phyloP scores from a whole-genome alignment of 2,797 vertebrate genomes.

The Helarctos malayanus region DNA sequence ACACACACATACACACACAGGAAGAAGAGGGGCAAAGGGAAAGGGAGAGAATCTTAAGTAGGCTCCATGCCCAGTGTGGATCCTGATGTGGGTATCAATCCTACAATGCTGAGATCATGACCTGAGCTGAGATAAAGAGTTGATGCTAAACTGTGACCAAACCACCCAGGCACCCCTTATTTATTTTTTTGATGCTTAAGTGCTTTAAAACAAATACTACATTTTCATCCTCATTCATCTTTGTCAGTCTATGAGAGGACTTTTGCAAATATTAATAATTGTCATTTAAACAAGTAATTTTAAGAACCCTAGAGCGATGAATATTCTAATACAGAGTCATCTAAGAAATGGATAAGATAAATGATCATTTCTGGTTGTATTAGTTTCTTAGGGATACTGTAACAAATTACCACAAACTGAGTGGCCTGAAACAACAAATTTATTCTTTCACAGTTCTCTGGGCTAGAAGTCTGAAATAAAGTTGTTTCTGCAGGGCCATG shows the following conservation, averaged over 20 bases:
- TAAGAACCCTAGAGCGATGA: background rate
- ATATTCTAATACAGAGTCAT: constrained; percentile 40
- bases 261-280: constrained; percentile 49
- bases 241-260: background rate
- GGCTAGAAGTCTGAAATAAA: background rate
- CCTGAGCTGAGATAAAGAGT: too few species aligned
- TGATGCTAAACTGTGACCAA: too few species aligned
- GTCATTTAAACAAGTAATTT: constrained; percentile 56
- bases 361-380: constrained; percentile 25
- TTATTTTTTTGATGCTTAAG: background rate
- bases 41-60: too few species aligned
- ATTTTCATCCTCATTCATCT: constrained; percentile 35
- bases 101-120: too few species aligned
- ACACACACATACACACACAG: too few species aligned
- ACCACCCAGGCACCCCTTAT: too few species aligned
- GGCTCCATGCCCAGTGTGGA: too few species aligned
- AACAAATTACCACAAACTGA: background rate
- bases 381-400: constrained; percentile 23
- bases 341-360: constrained; percentile 54
- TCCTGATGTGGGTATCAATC: too few species aligned
- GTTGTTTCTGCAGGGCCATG: background rate
- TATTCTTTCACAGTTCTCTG: constrained; percentile 17
- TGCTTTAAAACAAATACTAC: constrained; percentile 14
- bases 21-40: too few species aligned
- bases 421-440: constrained; percentile 14